These are phyloP conservation scores for Danio tinwini DNA, from an alignment of 2,797 vertebrate genomes.

Conservation along the genomic window DNA sequence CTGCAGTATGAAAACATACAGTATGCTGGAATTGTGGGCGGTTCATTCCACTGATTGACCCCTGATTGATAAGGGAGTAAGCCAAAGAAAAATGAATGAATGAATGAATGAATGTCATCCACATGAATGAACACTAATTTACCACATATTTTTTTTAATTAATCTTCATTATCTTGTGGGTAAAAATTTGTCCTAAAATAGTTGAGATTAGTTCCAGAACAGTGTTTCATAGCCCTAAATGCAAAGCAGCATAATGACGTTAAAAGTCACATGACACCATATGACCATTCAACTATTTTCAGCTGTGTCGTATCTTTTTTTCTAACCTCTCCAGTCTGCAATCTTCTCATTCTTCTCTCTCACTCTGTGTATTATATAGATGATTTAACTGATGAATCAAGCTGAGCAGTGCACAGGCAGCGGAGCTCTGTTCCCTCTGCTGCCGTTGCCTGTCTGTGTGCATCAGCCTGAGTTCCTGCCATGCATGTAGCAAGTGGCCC, in stretches of 20 bases:
- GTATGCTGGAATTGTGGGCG: no score
- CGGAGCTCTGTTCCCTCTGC: constrained; percentile 3
- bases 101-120: no score
- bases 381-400: constrained; percentile 47
- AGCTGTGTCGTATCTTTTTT: not conserved
- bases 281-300: not conserved
- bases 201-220: not conserved
- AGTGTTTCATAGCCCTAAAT: not conserved
- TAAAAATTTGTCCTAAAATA: no score
- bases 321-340: not conserved
- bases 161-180: no score
- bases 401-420: constrained; percentile 14
- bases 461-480: constrained; percentile 19
- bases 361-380: constrained; percentile 30
- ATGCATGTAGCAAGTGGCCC: constrained; percentile 36
- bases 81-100: no score
- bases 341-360: constrained; percentile 41
- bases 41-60: no score
- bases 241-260: not conserved
- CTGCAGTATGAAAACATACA: no score
- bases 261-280: not conserved
- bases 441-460: constrained; percentile 22
- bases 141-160: no score
- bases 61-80: no score
- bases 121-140: no score